Percentiles rank a stretch among this genome's conserved stretches.
phyloP scores from a whole-genome alignment of 2,797 vertebrate species.

The Sylvilagus floridanus region DNA sequence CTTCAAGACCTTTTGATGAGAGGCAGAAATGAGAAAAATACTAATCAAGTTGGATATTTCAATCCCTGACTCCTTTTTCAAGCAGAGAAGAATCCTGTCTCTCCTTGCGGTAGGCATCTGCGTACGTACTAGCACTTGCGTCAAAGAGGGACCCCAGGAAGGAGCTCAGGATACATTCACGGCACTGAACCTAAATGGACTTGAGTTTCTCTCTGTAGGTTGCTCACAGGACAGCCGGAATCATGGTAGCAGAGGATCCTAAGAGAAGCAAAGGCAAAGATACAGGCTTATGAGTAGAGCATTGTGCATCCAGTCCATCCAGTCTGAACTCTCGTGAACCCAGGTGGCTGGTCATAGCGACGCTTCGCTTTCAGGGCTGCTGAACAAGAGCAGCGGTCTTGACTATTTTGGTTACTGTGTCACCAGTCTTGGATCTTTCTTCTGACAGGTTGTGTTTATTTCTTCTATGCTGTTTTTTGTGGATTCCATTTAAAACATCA shows the following conservation, averaged over 20 bases:
- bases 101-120: not conserved
- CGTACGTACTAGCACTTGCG: too few species aligned
- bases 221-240: not conserved
- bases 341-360: not conserved
- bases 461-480: not conserved
- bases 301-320: rapidly evolving
- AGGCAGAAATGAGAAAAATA: not conserved
- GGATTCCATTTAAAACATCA: not conserved
- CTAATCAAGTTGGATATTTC: not conserved
- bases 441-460: not conserved
- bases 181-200: too few species aligned
- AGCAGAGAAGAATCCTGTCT: not conserved
- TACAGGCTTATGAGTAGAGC: rapidly evolving
- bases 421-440: not conserved
- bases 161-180: rapidly evolving
- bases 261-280: not conserved
- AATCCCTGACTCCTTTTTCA: not conserved
- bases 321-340: not conserved
- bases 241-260: not conserved
- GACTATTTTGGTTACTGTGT: not conserved
- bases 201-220: not conserved
- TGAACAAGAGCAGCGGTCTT: not conserved
- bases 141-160: rapidly evolving
- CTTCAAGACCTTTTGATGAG: not conserved
- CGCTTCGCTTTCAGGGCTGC: not conserved